A percentile compares a stretch with the other conserved stretches of the same genome.
These are phyloP conservation scores for Tuta absoluta DNA, from an alignment of 2,888 invertebrate genomes.

Conservation along the genomic window DNA sequence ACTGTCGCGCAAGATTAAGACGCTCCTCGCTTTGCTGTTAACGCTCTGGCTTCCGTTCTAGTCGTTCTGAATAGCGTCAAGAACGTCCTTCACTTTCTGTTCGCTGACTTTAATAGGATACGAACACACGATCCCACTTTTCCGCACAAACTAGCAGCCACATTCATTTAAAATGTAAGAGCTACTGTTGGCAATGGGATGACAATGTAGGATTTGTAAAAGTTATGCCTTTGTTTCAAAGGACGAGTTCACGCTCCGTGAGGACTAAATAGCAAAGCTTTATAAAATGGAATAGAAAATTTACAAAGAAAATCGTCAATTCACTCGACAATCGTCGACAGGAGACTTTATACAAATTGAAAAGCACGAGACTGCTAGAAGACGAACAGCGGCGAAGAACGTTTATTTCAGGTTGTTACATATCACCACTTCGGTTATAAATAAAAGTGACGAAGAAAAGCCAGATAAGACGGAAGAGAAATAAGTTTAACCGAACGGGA, in stretches of 20 bases:
- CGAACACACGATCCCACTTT: constrained; percentile 38
- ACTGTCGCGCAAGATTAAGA: constrained; percentile 77
- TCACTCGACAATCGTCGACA: neutral
- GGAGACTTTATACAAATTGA: constrained; percentile 43
- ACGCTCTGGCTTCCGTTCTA: constrained; percentile 64
- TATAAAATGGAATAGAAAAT: neutral
- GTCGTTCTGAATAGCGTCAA: constrained; percentile 59
- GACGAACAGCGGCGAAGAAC: constrained; percentile 60
- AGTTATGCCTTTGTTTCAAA: too few relatives aligned
- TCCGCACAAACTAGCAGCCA: constrained; percentile 24
- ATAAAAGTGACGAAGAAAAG: constrained; percentile 76
- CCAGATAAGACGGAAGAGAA: constrained; percentile 77
- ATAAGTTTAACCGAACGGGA: constrained; percentile 80
- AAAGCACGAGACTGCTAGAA: constrained; percentile 59
- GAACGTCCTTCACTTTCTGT: constrained; percentile 51
- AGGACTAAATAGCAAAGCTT: neutral
- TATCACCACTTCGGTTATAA: constrained; percentile 74
- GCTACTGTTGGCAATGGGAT: neutral
- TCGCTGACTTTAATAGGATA: constrained; percentile 50
- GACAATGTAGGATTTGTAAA: constrained; percentile 4
- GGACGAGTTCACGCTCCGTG: too few relatives aligned
- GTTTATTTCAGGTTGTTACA: constrained; percentile 68
- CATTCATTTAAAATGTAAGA: neutral
- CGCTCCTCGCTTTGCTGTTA: constrained; percentile 70
- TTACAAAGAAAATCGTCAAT: neutral